phyloP scores from a whole-genome alignment of 2,888 invertebrate genomes.

The Neocrepidodera transversa region DNA sequence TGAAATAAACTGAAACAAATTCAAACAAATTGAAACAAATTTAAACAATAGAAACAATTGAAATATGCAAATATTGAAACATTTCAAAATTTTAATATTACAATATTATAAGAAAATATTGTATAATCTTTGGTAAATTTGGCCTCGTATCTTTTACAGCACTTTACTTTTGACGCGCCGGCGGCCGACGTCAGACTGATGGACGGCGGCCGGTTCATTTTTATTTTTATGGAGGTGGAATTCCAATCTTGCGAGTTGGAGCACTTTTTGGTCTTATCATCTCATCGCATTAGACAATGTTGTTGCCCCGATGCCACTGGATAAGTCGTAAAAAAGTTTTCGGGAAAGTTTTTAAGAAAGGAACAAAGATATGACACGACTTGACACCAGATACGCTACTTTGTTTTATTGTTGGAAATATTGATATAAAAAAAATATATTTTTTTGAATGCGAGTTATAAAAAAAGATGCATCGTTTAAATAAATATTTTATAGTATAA shows the following conservation, averaged over 20 bases:
- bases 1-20: too few relatives aligned
- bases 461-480: too few relatives aligned
- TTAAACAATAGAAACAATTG: too few relatives aligned
- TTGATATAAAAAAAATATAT: constrained; percentile 2
- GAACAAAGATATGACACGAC: constrained; percentile 13
- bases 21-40: too few relatives aligned
- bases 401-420: background rate
- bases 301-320: constrained; percentile 1
- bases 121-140: too few relatives aligned
- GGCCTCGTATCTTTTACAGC: background rate
- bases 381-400: background rate
- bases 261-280: constrained; percentile 5
- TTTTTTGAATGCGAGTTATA: background rate
- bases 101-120: too few relatives aligned
- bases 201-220: background rate
- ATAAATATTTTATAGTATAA: too few relatives aligned
- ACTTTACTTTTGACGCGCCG: constrained; percentile 1
- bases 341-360: background rate
- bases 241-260: constrained; percentile 12
- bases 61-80: too few relatives aligned
- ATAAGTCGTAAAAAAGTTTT: constrained; percentile 18
- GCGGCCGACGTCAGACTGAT: background rate
- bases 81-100: too few relatives aligned
- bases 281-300: constrained; percentile 9
- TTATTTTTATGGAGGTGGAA: constrained; percentile 14